These are phyloP conservation scores for Dryobates pubescens DNA, from an alignment of 2,797 vertebrate genomes.

Conservation along the genomic window DNA sequence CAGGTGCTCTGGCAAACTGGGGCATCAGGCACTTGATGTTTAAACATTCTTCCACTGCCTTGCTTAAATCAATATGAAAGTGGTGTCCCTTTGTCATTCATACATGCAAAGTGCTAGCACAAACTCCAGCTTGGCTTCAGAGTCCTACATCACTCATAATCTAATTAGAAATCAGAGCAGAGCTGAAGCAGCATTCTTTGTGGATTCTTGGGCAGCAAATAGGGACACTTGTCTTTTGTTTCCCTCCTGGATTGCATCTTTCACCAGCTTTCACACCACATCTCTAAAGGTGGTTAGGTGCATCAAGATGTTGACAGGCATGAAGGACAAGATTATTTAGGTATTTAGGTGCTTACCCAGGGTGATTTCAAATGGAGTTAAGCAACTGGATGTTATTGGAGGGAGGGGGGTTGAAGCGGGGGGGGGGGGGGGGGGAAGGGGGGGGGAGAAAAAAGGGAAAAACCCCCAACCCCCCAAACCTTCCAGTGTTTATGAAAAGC, in stretches of 20 bases:
- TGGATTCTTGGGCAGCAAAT: slow-evolving; percentile 72
- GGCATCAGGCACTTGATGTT: slow-evolving; percentile 43
- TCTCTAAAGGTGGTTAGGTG: slow-evolving; percentile 70
- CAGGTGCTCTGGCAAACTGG: slow-evolving; percentile 65
- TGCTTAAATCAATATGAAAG: slow-evolving; percentile 50
- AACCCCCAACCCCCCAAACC: background rate
- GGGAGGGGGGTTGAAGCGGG: no score
- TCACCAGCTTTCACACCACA: slow-evolving; percentile 65
- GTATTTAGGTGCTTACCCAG: slow-evolving; percentile 53
- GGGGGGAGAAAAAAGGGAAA: background rate
- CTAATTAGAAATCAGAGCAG: slow-evolving; percentile 74
- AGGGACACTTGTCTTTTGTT: slow-evolving; percentile 73
- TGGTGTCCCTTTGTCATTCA: slow-evolving; percentile 60
- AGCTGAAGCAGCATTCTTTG: slow-evolving; percentile 69
- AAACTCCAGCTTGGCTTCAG: slow-evolving; percentile 71
- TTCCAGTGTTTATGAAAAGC: background rate
- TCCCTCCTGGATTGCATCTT: slow-evolving; percentile 53
- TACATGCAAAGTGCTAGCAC: slow-evolving; percentile 61
- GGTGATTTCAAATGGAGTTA: slow-evolving; percentile 63
- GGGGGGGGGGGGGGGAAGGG: accelerated
- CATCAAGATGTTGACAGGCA: slow-evolving; percentile 72
- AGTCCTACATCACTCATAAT: slow-evolving; percentile 68
- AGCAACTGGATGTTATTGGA: slow-evolving; percentile 43
- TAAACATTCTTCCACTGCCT: slow-evolving; percentile 52
- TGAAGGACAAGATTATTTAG: slow-evolving; percentile 72